Evolutionary conservation across 2,888 invertebrate genomes (phyloP), one percentile per base, ranked within the genome.

Genomic region (Seladonia tumulorum): DNA sequence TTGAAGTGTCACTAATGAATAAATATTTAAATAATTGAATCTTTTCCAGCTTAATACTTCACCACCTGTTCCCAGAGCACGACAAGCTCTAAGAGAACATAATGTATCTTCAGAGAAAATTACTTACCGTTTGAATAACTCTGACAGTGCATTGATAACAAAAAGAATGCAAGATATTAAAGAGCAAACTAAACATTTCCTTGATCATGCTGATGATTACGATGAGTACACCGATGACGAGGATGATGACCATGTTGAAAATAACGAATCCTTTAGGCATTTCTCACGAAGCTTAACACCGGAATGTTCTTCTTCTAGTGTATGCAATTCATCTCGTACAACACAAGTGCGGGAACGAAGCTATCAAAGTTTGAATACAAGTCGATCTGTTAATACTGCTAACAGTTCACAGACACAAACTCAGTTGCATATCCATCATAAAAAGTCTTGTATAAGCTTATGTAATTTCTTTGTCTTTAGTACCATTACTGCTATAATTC

Each of bases 41-140:
- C 18, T 47, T 71, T 85, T 85, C 47, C 79, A 85, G 85, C 7
- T 8, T 66, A 39, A 72, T 42, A 25, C 47, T 45, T 42, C 66
- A 82, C 73, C 76, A 70, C 73, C 76, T 84, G 18, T 66, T 63
- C 85, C 85, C 18, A 81, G 68, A 45, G 74, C 81, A 47, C 81
- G 85, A 39, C 53, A 35, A 39, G 25, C 85, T 5, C 45, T 85
- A 71, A 81, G 81, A 71, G 53, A 39, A 5, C 25, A 10, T 22
- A 74, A 63, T 53, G 4, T 10, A 45, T 16, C 18, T 25, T 22
- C 49, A 14, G 22, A 39, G 12, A 75, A 35, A 0, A 0, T n/a
- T 79, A 25, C 5, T 18, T 39, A 22, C 35, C 35, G 16, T 74
- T 68, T 39, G 8, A 68, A 60, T n/a, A 49, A 60, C 29, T 73